Base-by-base conservation (phyloP, 2,797 vertebrate species). In the Lycodopsis pacificus region DNA sequence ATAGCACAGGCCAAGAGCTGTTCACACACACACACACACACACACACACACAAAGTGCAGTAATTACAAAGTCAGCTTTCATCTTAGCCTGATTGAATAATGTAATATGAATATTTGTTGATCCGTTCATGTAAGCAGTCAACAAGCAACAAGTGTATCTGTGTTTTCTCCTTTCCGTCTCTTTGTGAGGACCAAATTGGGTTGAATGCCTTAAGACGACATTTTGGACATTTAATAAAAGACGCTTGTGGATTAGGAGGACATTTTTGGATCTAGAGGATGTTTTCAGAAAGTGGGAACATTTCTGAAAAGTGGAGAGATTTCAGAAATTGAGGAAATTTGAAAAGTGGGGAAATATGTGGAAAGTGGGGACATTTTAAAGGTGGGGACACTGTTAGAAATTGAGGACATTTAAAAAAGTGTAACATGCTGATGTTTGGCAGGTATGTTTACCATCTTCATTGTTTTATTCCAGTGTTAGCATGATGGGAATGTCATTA, bases 1-100 rank as follows among this genome's bases (percentile, higher is more conserved):
- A 88, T 85, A 88, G 80, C 49, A 66, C 77, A 22, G 68, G 69
- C 49, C 78, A 61, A 65, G 42, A 82, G 72, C 80, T 30, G n/a
- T 20, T 46, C 25, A 44, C 51, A 38, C 68, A 51, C 58, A 27
- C 59, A 27, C 27, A 63, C 36, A 25, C 68, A 71, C 62, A 44
- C 53, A 25, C 68, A 71, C 62, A 44, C 53, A 62, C 65, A 22
- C 48, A 32, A 6, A 34, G 20, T 6, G 38, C 27, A 6, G 25
- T 57, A 51, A 64, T 65, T 59, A 53, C 17, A 58, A 34, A 56
- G 63, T 30, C 3, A 53, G 36, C 30, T 48, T 56, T 70, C 20
- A 42, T 63, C 19, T 59, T 19, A 79, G 22, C 22, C 6, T 32
- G 20, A 49, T 49, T 53, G 11, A 68, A 49, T 19, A 19, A 57